Evolutionary conservation across 2,888 invertebrate species (phyloP).

Genomic region (Campoletis raptor): DNA sequence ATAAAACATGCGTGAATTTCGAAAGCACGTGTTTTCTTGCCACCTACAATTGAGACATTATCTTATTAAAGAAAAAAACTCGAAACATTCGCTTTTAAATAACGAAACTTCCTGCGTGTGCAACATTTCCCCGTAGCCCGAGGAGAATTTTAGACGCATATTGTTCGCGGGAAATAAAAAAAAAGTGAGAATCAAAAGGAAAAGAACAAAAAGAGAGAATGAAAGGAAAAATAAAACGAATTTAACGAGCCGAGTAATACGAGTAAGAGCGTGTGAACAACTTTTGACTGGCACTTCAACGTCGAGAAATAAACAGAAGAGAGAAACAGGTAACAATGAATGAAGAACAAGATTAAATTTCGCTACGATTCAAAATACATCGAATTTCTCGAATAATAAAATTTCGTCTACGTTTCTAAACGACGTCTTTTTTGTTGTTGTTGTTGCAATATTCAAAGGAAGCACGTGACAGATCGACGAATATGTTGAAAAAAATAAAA

Average conservation of each 20-base stretch:
- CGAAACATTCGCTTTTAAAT: conserved; percentile 5
- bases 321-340: background rate
- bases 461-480: background rate
- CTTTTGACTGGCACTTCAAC: conserved; percentile 7
- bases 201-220: background rate
- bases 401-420: background rate
- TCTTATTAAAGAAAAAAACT: conserved; percentile 9
- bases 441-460: background rate
- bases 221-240: background rate
- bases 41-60: conserved; percentile 49
- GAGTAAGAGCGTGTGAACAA: conserved; percentile 27
- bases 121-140: background rate
- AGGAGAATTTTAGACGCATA: conserved; percentile 10
- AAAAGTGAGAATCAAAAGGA: background rate
- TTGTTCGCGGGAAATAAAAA: background rate
- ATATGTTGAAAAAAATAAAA: conserved; percentile 1
- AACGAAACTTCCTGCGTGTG: conserved; percentile 22
- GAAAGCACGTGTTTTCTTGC: background rate
- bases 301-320: conserved; percentile 9
- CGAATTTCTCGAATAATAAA: conserved; percentile 6
- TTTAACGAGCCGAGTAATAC: conserved; percentile 28
- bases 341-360: background rate
- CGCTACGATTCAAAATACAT: background rate
- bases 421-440: background rate
- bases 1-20: conserved; percentile 29